These are phyloP conservation scores for Ophion ventricosus DNA, from an alignment of 2,888 invertebrate genomes.

Conservation along the genomic window DNA sequence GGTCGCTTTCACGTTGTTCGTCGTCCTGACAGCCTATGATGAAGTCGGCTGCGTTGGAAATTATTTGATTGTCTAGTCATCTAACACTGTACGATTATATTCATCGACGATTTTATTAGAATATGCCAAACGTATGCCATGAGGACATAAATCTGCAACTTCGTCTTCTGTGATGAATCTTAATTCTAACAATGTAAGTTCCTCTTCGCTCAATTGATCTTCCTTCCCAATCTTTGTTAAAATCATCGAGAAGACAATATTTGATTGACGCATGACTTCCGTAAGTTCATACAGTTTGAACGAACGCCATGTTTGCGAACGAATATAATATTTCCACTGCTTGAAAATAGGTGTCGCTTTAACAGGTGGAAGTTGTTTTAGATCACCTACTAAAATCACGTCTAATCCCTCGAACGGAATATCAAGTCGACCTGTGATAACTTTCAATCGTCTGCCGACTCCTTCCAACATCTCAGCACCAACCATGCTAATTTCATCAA, in stretches of 20 bases:
- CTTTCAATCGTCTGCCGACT: too few relatives aligned
- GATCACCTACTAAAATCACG: conserved; percentile 78
- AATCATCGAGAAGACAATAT: conserved; percentile 74
- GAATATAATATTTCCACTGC: conserved; percentile 46
- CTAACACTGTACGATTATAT: conserved; percentile 70
- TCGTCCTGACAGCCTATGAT: conserved; percentile 54
- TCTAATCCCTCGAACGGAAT: conserved; percentile 78
- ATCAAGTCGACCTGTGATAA: too few relatives aligned
- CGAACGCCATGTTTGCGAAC: conserved; percentile 73
- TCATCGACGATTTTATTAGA: conserved; percentile 72
- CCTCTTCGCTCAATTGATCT: conserved; percentile 63
- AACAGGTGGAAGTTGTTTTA: conserved; percentile 78
- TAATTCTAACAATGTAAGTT: conserved; percentile 72
- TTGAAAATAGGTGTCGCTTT: conserved; percentile 74
- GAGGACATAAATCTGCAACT: conserved; percentile 70
- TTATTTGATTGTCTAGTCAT: conserved; percentile 53
- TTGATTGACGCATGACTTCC: conserved; percentile 77
- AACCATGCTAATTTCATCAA: conserved; percentile 80
- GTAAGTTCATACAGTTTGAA: conserved; percentile 75
- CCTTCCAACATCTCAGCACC: too few relatives aligned
- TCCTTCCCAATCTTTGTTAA: conserved; percentile 77
- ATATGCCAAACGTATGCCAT: conserved; percentile 72
- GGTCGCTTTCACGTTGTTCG: too few relatives aligned
- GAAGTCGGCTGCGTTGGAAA: conserved; percentile 69
- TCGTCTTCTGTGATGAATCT: conserved; percentile 70